Conservation (phyloP, 2,888 invertebrate species). For the Leptinotarsa peninsularis region DNA sequence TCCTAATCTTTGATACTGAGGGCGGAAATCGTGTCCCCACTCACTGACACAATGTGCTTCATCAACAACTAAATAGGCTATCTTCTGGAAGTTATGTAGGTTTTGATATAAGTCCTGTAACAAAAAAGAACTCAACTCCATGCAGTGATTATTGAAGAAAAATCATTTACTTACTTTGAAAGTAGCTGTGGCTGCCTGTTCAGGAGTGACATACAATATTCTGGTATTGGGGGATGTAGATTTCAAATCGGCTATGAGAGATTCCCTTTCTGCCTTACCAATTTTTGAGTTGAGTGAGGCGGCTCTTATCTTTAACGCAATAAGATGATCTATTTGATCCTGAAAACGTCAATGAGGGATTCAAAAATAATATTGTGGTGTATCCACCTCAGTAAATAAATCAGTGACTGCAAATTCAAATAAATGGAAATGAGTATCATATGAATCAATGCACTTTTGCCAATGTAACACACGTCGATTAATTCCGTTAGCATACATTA, state of each 20-base stretch:
- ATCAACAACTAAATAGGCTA: slow-evolving; percentile 94
- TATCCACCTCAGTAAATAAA: not conserved
- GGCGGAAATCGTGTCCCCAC: slow-evolving; percentile 99
- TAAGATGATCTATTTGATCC: slow-evolving; percentile 93
- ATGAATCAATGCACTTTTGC: no score
- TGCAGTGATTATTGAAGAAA: not conserved
- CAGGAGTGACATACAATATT: slow-evolving; percentile 96
- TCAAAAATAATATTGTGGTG: not conserved
- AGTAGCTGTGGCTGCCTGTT: slow-evolving; percentile 87
- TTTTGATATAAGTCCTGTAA: slow-evolving; percentile 73
- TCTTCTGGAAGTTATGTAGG: slow-evolving; percentile 79
- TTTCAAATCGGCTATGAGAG: slow-evolving; percentile 82
- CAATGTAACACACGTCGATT: no score
- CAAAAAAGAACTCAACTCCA: slow-evolving; percentile 7
- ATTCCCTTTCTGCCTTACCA: slow-evolving; percentile 78
- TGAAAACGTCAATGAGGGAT: slow-evolving; percentile 53
- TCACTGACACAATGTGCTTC: slow-evolving; percentile 98
- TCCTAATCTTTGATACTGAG: slow-evolving; percentile 93
- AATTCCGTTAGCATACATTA: no score
- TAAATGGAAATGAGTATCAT: not conserved
- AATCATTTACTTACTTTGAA: slow-evolving; percentile 69
- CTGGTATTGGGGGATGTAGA: slow-evolving; percentile 78
- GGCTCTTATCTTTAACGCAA: slow-evolving; percentile 81
- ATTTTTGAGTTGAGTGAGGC: slow-evolving; percentile 95
- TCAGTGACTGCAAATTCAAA: not conserved